Evolutionary conservation across 2,888 invertebrate genomes (phyloP).

Genomic region (Phyllotreta cruciferae): DNA sequence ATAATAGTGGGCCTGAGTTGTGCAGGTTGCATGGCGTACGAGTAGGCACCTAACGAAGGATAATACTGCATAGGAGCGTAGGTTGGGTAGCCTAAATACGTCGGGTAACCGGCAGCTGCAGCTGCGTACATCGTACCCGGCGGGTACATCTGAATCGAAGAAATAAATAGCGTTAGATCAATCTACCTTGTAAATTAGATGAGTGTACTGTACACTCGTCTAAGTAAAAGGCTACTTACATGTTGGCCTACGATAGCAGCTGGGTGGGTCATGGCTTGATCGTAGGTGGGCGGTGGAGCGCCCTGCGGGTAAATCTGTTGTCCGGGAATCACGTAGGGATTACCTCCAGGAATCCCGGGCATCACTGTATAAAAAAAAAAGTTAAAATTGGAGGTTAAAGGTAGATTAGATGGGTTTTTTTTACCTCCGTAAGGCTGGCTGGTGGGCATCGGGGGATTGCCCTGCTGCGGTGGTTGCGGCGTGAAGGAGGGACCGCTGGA

Average conservation of each 20-base stretch:
- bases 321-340: conserved; percentile 61
- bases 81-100: conserved; percentile 77
- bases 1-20: conserved; percentile 77
- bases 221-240: no score
- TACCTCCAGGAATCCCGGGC: conserved; percentile 56
- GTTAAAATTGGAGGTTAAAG: no score
- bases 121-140: conserved; percentile 73
- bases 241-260: conserved; percentile 62
- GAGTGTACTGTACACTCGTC: no score
- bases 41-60: conserved; percentile 69
- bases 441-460: conserved; percentile 59
- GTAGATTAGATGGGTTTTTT: no score
- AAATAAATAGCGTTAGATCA: no score
- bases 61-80: conserved; percentile 78
- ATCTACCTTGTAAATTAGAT: no score
- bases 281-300: conserved; percentile 70
- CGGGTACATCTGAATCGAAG: conserved; percentile 69
- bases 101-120: conserved; percentile 73
- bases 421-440: conserved; percentile 62
- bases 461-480: conserved; percentile 71
- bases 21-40: conserved; percentile 69
- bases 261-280: conserved; percentile 72
- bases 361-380: conserved; percentile 50
- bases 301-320: conserved; percentile 73
- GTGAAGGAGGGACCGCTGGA: conserved; percentile 69